Percentiles rank a stretch among this genome's conserved stretches.
phyloP scores from a whole-genome alignment of 2,113 vertebrate genomes.

The Zapus hudsonius region DNA sequence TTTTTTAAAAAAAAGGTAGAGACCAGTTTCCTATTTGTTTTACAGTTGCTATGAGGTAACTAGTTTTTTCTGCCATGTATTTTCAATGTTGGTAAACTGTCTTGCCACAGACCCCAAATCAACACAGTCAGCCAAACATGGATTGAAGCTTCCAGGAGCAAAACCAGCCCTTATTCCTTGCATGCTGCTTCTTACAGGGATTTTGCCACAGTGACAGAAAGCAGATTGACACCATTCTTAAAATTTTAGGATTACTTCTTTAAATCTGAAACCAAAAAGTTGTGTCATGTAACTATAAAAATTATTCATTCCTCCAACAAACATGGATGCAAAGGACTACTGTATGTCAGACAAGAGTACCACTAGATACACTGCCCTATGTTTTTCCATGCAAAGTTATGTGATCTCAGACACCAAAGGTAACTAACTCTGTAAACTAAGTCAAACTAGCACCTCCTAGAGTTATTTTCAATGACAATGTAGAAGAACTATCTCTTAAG shows the following conservation, averaged over 20 bases:
- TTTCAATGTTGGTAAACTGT: not conserved
- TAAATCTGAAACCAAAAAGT: not conserved
- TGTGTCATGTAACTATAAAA: not conserved
- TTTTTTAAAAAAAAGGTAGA: too few species aligned
- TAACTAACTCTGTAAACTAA: not conserved
- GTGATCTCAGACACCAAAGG: not conserved
- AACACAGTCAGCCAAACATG: not conserved
- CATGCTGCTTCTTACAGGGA: not conserved
- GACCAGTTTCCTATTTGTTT: not conserved
- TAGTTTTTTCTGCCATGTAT: not conserved
- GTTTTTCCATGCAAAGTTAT: not conserved
- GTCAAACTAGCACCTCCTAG: not conserved
- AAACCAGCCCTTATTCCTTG: not conserved
- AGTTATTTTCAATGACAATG: not conserved
- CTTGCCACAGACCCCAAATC: not conserved
- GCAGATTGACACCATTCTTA: not conserved
- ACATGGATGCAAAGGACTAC: not conserved
- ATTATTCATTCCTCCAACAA: not conserved
- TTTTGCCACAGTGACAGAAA: not conserved
- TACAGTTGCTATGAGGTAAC: not conserved
- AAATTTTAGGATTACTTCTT: not conserved
- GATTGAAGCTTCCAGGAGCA: not conserved
- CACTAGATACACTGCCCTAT: not conserved
- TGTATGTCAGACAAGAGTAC: not conserved
- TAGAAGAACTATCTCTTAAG: not conserved